Evolutionary conservation across 2,888 invertebrate species (phyloP).

Genomic region (Crossocerus cetratus): DNA sequence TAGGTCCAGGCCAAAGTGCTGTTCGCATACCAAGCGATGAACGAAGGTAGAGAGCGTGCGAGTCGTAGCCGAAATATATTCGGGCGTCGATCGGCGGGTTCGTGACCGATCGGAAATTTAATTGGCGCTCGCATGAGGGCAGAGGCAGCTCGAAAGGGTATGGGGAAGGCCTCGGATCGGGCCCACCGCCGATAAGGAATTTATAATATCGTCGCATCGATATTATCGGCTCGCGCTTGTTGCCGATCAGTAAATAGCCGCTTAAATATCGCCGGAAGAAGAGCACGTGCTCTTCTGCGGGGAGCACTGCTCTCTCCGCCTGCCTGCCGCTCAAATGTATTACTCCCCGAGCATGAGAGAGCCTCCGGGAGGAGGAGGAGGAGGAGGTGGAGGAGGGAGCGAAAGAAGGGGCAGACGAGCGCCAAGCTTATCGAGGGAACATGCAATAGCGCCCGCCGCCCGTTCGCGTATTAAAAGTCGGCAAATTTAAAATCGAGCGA

Average conservation of each 20-base stretch:
- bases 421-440: slow-evolving; percentile 67
- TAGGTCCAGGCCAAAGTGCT: no score
- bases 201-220: slow-evolving; percentile 54
- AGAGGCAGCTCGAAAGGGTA: background rate
- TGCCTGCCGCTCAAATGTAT: slow-evolving; percentile 60
- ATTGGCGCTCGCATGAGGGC: slow-evolving; percentile 21
- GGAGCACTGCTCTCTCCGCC: slow-evolving; percentile 24
- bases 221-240: slow-evolving; percentile 48
- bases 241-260: slow-evolving; percentile 58
- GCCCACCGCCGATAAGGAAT: slow-evolving; percentile 47
- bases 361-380: background rate
- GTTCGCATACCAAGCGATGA: no score
- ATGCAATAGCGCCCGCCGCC: slow-evolving; percentile 59
- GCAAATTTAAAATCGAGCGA: slow-evolving; percentile 72
- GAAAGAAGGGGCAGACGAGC: slow-evolving; percentile 55
- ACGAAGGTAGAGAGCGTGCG: background rate
- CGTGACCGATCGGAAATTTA: slow-evolving; percentile 43
- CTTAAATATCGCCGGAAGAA: slow-evolving; percentile 56
- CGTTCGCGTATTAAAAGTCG: slow-evolving; percentile 67
- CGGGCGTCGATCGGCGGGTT: background rate
- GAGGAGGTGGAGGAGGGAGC: slow-evolving; percentile 6
- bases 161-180: no score
- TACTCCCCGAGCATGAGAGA: slow-evolving; percentile 35
- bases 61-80: background rate
- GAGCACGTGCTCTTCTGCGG: slow-evolving; percentile 27